Evolutionary conservation across 1,140 invertebrate species (phyloP), one percentile per base, ranked within the genome.

Genomic region (Leucophenga varia): DNA sequence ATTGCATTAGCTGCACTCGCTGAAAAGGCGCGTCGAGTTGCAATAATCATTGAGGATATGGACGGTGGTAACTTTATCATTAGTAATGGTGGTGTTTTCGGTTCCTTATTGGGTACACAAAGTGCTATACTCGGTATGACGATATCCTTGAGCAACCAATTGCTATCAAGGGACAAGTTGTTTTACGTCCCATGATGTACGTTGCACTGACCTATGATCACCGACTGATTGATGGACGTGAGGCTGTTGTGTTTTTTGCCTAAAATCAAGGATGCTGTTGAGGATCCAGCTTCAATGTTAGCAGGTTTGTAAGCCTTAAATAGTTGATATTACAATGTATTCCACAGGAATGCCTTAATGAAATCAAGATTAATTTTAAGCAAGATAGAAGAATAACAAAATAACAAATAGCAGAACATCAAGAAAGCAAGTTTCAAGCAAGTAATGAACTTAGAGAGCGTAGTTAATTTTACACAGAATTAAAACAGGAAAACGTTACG

Each of bases 41-140:
- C 83, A 47, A 77, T 99, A 49, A 93, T 96, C 2, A 89, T 99
- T 44, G 97, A 99, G 79, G 97, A 99, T 65, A 99, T 99, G 96
- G 95, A 98, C 74, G 97, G 97, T 37, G 97, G 97, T 16, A 99
- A 97, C 10, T 99, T 99, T 70, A 99, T 97, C n/a, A 98, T 99
- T 59, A 96, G 93, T 71, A 99, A 99, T 73, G 97, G 97, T 12
- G 97, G 97, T 13, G 96, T 99, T 0, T 99, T 99, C 76, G 97
- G 97, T 17, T 99, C 96, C 1, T 75, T 99, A 18, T 87, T 97
- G 82, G 96, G 97, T 44, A 99, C 97, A 0, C 97, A 99, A 77
- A 98, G 95, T 44, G 93, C 95, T 34, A 99, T 99, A 73, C 79
- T 99, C n/a, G 97, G 97, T 37, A 99, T 99, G 97, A 99, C 74